Conservation (phyloP, 2,797 vertebrate species). For the Urocyon cinereoargenteus region DNA sequence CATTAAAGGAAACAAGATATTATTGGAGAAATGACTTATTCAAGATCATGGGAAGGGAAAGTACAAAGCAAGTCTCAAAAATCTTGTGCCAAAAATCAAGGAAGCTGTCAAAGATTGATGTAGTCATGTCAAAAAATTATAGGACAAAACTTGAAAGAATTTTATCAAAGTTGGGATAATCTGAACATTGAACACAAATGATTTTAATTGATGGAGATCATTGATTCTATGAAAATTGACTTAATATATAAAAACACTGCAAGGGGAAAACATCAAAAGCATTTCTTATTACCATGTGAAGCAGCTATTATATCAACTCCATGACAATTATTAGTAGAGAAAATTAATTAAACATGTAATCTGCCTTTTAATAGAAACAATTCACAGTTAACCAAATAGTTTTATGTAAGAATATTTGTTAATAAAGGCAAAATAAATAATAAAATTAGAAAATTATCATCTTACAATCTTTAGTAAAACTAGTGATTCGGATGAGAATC, state of each 20-base stretch:
- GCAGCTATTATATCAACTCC: not conserved
- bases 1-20: not conserved
- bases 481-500: not conserved
- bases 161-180: not conserved
- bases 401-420: not conserved
- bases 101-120: not conserved
- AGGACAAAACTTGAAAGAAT: not conserved
- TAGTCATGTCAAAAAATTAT: not conserved
- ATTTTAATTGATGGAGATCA: not conserved
- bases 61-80: not conserved
- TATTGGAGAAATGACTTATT: not conserved
- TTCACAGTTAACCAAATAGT: not conserved
- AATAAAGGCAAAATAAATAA: not conserved
- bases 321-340: conserved; percentile 4
- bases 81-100: not conserved
- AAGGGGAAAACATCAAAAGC: not conserved
- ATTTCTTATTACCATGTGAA: not conserved
- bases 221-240: not conserved
- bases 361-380: not conserved
- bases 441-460: not conserved
- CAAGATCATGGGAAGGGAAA: not conserved
- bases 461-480: not conserved
- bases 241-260: not conserved
- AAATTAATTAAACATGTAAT: conserved; percentile 25
- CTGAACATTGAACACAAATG: not conserved